Base-by-base conservation (phyloP, 1,140 invertebrate species). In the Aphelenchoides avenae region DNA sequence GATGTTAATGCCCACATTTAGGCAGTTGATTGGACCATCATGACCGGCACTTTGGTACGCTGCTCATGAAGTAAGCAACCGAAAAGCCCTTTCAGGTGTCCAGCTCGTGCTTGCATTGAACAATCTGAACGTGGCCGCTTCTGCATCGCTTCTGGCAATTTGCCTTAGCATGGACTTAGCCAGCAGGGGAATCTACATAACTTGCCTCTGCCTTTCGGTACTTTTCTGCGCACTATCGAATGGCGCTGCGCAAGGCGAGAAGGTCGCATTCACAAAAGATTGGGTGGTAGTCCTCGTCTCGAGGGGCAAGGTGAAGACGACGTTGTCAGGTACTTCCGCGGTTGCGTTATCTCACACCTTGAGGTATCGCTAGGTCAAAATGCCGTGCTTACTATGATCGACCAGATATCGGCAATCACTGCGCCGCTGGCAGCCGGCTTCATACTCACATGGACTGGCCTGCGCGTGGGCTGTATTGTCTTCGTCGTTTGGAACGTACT, bases 241-340 rank as follows among this genome's bases (percentile, higher is more conserved):
- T 54, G 57, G 61, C 26, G 69, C 68, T 4, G 54, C 52, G n/a
- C 68, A 73, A 49, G 52, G 58, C 22, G 61, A 70, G 33, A 70
- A 67, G 43, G 53, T 67, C 18, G 60, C 70, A 5, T 70, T 70
- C 31, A 63, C 58, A 0, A 70, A 73, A 34, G 68, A 70, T 42
- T 70, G 68, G 68, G 60, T 70, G 5, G 64, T 70, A 7, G 68
- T 68, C 1, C 62, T 73, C 31, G n/a, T n/a, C n/a, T n/a, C n/a
- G n/a, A n/a, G n/a, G 51, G 48, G n/a, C n/a, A 39, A 6, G 22
- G 41, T 27, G 37, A 54, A 33, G 31, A 41, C 7, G 27, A 46
- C 5, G 44, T 44, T 1, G 48, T 41, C 48, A 47, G 36, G 52
- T n/a, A n/a, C n/a, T n/a, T n/a, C n/a, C n/a, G n/a, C n/a, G n/a